These are phyloP conservation scores for Zaprionus africanus DNA, from an alignment of 1,140 invertebrate genomes.

Conservation along the genomic window DNA sequence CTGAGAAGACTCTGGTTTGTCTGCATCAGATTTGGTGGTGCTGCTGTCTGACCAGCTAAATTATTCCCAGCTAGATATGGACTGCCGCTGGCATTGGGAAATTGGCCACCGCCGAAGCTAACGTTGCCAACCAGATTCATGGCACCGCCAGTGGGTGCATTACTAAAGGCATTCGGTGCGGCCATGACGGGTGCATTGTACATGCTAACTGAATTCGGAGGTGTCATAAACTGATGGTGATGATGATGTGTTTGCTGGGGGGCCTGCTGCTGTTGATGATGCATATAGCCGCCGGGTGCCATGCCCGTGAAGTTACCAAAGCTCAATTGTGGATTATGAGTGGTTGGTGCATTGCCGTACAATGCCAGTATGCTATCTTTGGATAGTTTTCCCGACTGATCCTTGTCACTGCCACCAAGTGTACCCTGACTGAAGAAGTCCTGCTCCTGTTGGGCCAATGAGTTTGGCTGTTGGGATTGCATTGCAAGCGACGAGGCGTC, in stretches of 20 bases:
- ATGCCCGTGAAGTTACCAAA: slow-evolving; percentile 75
- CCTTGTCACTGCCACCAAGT: slow-evolving; percentile 86
- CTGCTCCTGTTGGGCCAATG: slow-evolving; percentile 91
- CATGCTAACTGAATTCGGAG: slow-evolving; percentile 82
- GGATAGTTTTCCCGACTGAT: slow-evolving; percentile 93
- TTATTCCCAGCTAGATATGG: slow-evolving; percentile 41
- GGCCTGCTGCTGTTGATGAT: slow-evolving; percentile 62
- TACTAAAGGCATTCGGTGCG: slow-evolving; percentile 79
- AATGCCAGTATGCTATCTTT: slow-evolving; percentile 97
- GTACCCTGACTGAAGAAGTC: slow-evolving; percentile 93
- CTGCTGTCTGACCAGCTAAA: slow-evolving; percentile 31
- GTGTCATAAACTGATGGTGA: slow-evolving; percentile 82
- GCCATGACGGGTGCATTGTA: slow-evolving; percentile 83
- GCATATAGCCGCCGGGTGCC: slow-evolving; percentile 75
- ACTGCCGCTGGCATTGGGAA: slow-evolving; percentile 61
- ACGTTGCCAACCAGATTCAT: slow-evolving; percentile 69
- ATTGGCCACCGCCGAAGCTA: slow-evolving; percentile 61
- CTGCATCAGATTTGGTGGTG: slow-evolving; percentile 72
- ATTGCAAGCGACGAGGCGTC: slow-evolving; percentile 49
- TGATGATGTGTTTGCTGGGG: slow-evolving; percentile 61
- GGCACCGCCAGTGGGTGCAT: slow-evolving; percentile 63
- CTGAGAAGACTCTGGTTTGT: slow-evolving; percentile 76
- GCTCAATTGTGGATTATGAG: slow-evolving; percentile 73
- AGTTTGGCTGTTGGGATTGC: slow-evolving; percentile 76
- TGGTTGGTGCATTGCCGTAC: slow-evolving; percentile 89